A percentile compares a stretch with the other conserved stretches of the same genome.
phyloP scores from a whole-genome alignment of 2,113 vertebrate species.

The Neotoma lepida region DNA sequence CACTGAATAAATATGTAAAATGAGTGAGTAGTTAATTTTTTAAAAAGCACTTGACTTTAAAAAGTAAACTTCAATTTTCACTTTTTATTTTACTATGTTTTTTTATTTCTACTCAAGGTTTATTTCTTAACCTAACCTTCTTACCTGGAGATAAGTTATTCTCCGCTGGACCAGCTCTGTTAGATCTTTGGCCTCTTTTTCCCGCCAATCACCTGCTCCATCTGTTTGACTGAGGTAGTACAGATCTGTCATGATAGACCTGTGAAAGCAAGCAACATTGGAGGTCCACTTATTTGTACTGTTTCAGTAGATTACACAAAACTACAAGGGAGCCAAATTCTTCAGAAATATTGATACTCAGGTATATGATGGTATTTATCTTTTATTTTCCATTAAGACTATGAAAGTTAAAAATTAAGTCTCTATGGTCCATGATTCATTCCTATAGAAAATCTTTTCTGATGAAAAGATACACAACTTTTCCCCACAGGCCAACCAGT shows the following conservation, averaged over 20 bases:
- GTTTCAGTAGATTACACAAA: constrained; percentile 14
- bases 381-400: constrained; percentile 56
- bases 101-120: constrained; percentile 37
- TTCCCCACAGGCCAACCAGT: neutral
- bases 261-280: constrained; percentile 78
- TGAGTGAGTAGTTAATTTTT: constrained; percentile 8
- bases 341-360: constrained; percentile 32
- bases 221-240: constrained; percentile 99
- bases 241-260: constrained; percentile 98
- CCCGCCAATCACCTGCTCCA: constrained; percentile 96
- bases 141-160: constrained; percentile 98
- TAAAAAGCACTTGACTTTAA: constrained; percentile 28
- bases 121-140: constrained; percentile 59
- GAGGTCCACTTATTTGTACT: constrained; percentile 39
- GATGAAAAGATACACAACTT: neutral
- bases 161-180: constrained; percentile 96
- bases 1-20: constrained; percentile 48
- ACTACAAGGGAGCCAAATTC: constrained; percentile 13
- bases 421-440: neutral
- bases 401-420: constrained; percentile 30
- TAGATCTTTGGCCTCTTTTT: constrained; percentile 97
- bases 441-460: constrained; percentile 27
- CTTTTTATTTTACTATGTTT: constrained; percentile 46
- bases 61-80: constrained; percentile 2
- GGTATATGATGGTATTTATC: neutral